Conservation (phyloP, 2,797 vertebrate genomes). For the Poecilia gillii region DNA sequence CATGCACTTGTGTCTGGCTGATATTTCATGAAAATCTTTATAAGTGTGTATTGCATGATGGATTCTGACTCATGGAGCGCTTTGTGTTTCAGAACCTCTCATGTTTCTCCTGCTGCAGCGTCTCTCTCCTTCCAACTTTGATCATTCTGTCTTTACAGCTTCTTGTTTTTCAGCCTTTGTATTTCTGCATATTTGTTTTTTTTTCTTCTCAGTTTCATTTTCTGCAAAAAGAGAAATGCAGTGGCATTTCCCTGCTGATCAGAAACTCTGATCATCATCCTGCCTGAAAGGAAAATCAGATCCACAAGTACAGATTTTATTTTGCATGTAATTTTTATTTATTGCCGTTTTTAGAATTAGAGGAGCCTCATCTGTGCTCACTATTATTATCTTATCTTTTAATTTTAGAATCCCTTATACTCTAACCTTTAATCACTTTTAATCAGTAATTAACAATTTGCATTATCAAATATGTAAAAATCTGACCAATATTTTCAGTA, state of each 20-base stretch:
- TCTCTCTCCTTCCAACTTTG: conserved; percentile 16
- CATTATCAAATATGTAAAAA: background rate
- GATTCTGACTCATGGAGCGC: conserved; percentile 29
- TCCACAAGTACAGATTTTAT: background rate
- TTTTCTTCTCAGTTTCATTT: background rate
- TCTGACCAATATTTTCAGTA: background rate
- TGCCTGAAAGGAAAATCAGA: background rate
- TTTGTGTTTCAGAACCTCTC: conserved; percentile 16
- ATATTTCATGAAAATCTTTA: conserved; percentile 41
- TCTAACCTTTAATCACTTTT: background rate
- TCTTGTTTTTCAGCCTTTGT: background rate
- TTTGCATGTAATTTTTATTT: background rate
- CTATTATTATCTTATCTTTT: background rate
- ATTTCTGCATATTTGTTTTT: background rate
- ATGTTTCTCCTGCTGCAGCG: conserved; percentile 15
- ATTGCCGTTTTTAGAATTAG: background rate
- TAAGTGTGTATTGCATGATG: conserved; percentile 44
- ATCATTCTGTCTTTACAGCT: conserved; percentile 11
- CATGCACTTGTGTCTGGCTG: conserved; percentile 13
- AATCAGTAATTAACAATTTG: background rate
- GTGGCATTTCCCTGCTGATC: background rate
- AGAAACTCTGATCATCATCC: background rate
- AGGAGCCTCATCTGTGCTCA: background rate
- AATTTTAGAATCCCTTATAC: background rate
- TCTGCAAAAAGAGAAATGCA: background rate